Conservation (phyloP, 2,797 vertebrate species). For the Mormyrops attenuatus region DNA sequence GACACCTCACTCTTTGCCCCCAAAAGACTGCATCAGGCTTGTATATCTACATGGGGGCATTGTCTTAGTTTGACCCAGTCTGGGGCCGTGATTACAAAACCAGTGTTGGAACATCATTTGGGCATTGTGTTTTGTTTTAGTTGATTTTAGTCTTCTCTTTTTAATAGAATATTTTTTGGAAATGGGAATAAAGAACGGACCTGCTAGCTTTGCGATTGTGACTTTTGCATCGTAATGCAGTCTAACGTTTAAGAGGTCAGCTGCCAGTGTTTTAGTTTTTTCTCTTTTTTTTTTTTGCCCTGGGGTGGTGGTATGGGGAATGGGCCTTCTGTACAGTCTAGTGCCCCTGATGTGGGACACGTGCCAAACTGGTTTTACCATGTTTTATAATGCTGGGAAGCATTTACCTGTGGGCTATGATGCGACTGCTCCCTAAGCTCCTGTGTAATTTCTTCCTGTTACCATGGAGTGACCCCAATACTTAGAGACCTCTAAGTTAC, state of each 20-base stretch:
- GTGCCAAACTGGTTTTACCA: not conserved
- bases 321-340: not conserved
- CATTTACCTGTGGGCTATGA: not conserved
- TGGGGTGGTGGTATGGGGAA: not conserved
- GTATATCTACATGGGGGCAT: constrained; percentile 39
- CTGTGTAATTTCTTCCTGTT: not conserved
- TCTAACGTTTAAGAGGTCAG: not conserved
- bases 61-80: constrained; percentile 29
- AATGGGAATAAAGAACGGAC: constrained; percentile 73
- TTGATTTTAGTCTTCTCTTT: constrained; percentile 59
- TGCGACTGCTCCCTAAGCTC: not conserved
- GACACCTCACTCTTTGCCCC: constrained; percentile 24
- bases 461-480: not conserved
- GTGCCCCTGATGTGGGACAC: not conserved
- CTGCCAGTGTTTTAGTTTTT: not conserved
- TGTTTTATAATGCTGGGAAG: not conserved
- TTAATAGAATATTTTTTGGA: constrained; percentile 80
- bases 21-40: constrained; percentile 45
- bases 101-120: constrained; percentile 44
- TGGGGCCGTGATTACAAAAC: constrained; percentile 40
- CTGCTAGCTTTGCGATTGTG: constrained; percentile 28
- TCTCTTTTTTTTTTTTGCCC: not conserved
- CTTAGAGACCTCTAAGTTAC: not conserved
- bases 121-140: constrained; percentile 41
- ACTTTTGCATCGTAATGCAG: not conserved